Base-by-base conservation (phyloP, 2,888 invertebrate genomes). In the Xanthia togata region DNA sequence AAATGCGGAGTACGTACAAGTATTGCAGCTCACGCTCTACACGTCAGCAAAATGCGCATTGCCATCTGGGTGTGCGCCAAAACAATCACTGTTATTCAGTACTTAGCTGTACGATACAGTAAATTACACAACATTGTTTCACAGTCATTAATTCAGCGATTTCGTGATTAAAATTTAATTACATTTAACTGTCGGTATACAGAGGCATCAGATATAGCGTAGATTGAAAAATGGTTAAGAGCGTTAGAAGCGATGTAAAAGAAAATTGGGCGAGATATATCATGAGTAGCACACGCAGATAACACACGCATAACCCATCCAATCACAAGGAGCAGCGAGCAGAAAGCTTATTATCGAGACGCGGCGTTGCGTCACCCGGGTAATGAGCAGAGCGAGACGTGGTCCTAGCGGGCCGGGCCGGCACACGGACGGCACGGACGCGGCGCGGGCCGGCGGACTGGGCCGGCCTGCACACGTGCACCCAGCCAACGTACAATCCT, bases 21-120 rank as follows among this genome's bases (percentile, higher is more conserved):
- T 76, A 79, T 83, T 87, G 84, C 83, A 84, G 81, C 89, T 88
- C 89, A 88, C 87, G 87, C 89, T 92, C 91, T 88, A 90, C 92
- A 90, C 92, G 93, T 94, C 94, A 94, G 94, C 93, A 90, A 91
- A 94, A 94, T 92, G 91, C 90, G 92, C 93, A 92, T 92, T 93
- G 94, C 95, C 94, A 94, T 94, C 95, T 96, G 96, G 96, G 93
- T 90, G 92, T 86, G 91, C 91, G 96, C 96, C 96, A 96, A 96
- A 94, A 95, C 95, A 96, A 96, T 96, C 95, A 95, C 94, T 94
- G 94, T 95, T 95, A 95, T 95, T 94, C 95, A 94, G 93, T 94
- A 95, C 93, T 94, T 95, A 95, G 90, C 91, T 90, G 88, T 85
- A 84, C 90, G 88, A 91, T 89, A 89, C 89, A 90, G 89, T 88